phyloP scores from a whole-genome alignment of 2,888 invertebrate species.

The Temnothorax ravouxi region DNA sequence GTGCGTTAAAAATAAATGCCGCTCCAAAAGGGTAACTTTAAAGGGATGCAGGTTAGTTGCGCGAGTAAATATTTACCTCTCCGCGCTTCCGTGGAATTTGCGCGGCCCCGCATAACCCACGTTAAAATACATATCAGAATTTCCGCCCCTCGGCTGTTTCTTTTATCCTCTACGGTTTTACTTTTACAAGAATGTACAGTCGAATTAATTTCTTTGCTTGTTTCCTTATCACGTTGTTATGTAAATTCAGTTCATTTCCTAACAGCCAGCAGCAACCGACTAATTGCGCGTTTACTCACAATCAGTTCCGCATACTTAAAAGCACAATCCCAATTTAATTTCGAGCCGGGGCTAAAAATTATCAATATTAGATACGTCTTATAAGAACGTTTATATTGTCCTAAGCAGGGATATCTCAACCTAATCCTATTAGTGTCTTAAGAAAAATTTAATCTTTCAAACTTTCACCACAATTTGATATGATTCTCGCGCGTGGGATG shows the following conservation, averaged over 20 bases:
- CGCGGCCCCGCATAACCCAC: conserved; percentile 38
- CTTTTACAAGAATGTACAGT: conserved; percentile 21
- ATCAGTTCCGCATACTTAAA: background rate
- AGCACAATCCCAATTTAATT: conserved; percentile 22
- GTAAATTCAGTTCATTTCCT: background rate
- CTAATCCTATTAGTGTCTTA: background rate
- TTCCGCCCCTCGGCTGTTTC: conserved; percentile 18
- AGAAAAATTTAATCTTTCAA: background rate
- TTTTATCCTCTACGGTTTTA: conserved; percentile 21
- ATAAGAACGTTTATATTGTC: conserved; percentile 5
- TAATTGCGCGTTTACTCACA: conserved; percentile 13
- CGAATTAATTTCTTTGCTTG: conserved; percentile 41
- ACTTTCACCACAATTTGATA: background rate
- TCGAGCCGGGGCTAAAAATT: background rate
- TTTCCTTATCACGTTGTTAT: conserved; percentile 4
- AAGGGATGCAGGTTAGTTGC: conserved; percentile 46
- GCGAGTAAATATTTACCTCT: conserved; percentile 49
- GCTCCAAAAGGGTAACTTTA: conserved; percentile 40
- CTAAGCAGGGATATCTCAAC: background rate
- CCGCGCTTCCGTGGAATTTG: conserved; percentile 46
- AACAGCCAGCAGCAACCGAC: background rate
- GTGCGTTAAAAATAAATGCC: conserved; percentile 47
- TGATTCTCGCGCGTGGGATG: background rate
- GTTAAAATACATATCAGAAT: conserved; percentile 56
- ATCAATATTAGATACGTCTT: conserved; percentile 1